Base-by-base conservation (phyloP, 2,797 vertebrate species). In the Acanthis flammea region DNA sequence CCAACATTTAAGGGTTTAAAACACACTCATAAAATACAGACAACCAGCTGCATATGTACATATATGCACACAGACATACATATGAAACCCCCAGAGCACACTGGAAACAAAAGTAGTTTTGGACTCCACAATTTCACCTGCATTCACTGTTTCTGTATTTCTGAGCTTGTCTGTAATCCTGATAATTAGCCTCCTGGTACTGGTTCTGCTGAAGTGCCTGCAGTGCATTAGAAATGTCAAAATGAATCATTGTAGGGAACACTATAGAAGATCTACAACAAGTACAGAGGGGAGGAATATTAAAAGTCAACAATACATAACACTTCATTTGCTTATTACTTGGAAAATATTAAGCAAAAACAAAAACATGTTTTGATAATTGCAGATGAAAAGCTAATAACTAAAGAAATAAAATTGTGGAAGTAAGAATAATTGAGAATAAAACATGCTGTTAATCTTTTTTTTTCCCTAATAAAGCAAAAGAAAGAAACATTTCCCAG, bases 131-230 rank as follows among this genome's bases (percentile, higher is more conserved):
- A 70, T 50, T 94, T 91, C 70, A 72, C 84, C 42, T 83, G 47
- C 42, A 55, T 62, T 71, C 39, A 30, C 8, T 88, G 51, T 88
- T 95, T 76, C 28, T 72, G 27, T 77, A 68, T 96, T 97, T 86
- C 79, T 35, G 50, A 92, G 47, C 4, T 87, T 92, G 19, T 51
- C 70, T 92, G 39, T 83, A 91, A 90, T 92, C 44, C 76, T 81
- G 44, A 78, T 92, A 96, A 96, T 93, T 94, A 95, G 54, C 47
- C 73, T 95, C 86, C 88, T 77, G 24, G 58, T 95, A 97, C 28
- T 85, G 62, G 73, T 85, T 94, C 67, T 54, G 91, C 47, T 88
- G 81, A 88, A 91, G 58, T 95, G 51, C 57, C 81, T 75, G 85
- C 42, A 60, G 7, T 96, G 42, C 61, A 80, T 91, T 68, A 88